Base-by-base conservation (phyloP, 2,113 vertebrate species). In the Perca flavescens region DNA sequence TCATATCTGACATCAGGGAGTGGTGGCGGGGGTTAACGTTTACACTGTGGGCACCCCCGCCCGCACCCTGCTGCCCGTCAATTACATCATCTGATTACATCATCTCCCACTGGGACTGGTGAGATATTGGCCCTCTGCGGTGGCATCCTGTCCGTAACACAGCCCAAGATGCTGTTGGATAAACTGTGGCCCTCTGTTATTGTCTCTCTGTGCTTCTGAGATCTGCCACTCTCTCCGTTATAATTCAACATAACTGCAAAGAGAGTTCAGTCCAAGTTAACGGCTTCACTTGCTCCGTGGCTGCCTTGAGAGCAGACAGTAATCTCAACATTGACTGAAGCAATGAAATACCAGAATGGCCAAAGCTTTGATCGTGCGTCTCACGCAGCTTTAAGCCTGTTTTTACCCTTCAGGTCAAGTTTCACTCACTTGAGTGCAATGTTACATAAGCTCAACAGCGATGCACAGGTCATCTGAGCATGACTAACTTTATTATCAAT, bases 11-110 rank as follows among this genome's bases (percentile, higher is more conserved):
- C 74, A 89, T 73, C 77, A 64, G 82, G 63, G 70, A 52, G 65
- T 72, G 80, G 58, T 47, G 69, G 50, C 40, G 40, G 72, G 58
- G 58, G 80, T 25, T 64, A 31, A 52, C 49, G 9, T 80, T 78
- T 68, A 66, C 79, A 10, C 79, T 73, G 46, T 46, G 21, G 21
- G 17, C 10, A 9, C 21, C 17, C 62, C 62, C 36, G 1, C 66
- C 60, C 62, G 40, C 40, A 40, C 22, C 62, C 66, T 0, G 12
- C 82, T 74, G 83, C 43, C 63, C 15, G 12, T 81, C 74, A 21
- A 64, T 90, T 87, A 91, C 87, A 83, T 91, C 86, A 28, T 76
- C 72, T 21, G 70, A 83, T 91, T 71, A 83, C 85, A 75, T 91
- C 92, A 89, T 75, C 85, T 60, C 84, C 83, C 65, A 12, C 56